phyloP scores from a whole-genome alignment of 2,797 vertebrate species.

The Siniperca undulata region DNA sequence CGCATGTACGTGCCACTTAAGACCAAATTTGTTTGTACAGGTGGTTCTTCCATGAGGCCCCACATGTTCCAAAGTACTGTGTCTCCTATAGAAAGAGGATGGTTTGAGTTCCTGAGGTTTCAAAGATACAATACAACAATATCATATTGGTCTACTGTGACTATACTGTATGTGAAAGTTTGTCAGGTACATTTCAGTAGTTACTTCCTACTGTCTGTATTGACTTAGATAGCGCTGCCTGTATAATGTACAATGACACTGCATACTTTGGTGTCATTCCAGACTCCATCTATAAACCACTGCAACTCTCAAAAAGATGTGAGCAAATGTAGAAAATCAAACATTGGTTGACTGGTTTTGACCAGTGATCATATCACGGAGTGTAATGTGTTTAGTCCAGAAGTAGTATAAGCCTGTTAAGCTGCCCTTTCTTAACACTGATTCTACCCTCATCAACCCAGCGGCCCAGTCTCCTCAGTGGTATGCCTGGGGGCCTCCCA shows the following conservation, averaged over 20 bases:
- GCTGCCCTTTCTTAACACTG: neutral
- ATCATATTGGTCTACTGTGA: neutral
- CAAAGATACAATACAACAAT: neutral
- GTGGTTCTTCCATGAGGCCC: neutral
- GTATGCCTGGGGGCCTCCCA: slow-evolving; percentile 97
- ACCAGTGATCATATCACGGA: neutral
- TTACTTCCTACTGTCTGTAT: neutral
- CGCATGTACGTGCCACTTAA: neutral
- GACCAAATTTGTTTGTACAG: neutral
- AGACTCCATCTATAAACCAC: neutral
- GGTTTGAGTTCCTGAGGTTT: neutral
- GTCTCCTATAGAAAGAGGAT: neutral
- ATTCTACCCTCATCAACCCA: slow-evolving; percentile 48
- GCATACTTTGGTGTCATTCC: neutral
- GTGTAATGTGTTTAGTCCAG: neutral
- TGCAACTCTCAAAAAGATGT: neutral
- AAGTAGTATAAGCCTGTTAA: neutral
- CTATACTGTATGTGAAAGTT: neutral
- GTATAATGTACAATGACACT: neutral
- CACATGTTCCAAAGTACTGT: neutral
- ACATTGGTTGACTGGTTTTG: neutral
- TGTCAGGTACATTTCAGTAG: neutral
- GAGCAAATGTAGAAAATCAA: neutral
- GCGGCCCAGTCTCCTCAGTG: slow-evolving; percentile 95
- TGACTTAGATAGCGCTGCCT: neutral